These are phyloP conservation scores for Luidia sarsii DNA, from an alignment of 53 echinoderm and acorn worm genomes.

Conservation along the genomic window DNA sequence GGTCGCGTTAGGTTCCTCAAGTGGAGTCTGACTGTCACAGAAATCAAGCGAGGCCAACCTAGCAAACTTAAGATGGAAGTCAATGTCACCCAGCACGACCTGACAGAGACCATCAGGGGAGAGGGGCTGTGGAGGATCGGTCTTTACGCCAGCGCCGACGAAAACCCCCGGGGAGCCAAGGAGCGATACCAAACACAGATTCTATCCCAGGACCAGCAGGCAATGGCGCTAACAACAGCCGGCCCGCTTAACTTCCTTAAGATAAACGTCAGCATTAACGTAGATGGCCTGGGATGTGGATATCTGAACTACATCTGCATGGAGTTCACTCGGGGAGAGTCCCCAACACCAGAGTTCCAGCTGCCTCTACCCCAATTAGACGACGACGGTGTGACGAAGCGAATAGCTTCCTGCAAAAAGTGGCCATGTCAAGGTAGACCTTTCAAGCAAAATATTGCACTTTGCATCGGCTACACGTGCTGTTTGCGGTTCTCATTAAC, in stretches of 20 bases:
- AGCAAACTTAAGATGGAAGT: slow-evolving; percentile 18
- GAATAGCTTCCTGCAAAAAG: slow-evolving; percentile 31
- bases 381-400: slow-evolving; percentile 24
- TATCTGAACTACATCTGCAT: slow-evolving; percentile 44
- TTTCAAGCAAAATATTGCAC: not conserved
- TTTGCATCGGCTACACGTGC: not conserved
- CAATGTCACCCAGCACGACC: not conserved
- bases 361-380: slow-evolving; percentile 33
- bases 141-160: slow-evolving; percentile 45
- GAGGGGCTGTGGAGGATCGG: slow-evolving; percentile 62
- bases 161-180: slow-evolving; percentile 21
- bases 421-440: slow-evolving; percentile 44
- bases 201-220: slow-evolving; percentile 7
- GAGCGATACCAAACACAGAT: slow-evolving; percentile 36
- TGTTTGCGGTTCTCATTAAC: too few species aligned
- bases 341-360: slow-evolving; percentile 32
- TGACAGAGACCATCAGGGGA: slow-evolving; percentile 40
- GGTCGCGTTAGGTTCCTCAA: not conserved
- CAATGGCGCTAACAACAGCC: not conserved
- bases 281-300: slow-evolving; percentile 42
- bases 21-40: not conserved
- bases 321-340: slow-evolving; percentile 53
- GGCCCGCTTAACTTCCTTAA: not conserved
- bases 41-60: not conserved
- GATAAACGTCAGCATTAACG: slow-evolving; percentile 9